Percentiles rank a stretch among this genome's conserved stretches.
Evolutionary conservation across 2,113 vertebrate species (phyloP).

Genomic region (Stigmatopora nigra): DNA sequence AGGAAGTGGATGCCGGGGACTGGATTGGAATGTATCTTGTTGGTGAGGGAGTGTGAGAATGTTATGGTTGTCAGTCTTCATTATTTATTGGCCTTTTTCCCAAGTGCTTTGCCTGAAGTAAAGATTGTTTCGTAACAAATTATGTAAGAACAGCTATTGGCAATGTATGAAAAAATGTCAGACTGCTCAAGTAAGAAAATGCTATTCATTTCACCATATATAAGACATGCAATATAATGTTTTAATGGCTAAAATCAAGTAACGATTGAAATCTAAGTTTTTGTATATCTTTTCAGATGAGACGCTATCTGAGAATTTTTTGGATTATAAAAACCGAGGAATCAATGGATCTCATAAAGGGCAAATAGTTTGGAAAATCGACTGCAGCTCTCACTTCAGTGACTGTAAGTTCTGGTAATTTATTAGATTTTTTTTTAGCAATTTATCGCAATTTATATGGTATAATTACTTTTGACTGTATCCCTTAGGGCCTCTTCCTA

Average conservation of each 20-base stretch:
- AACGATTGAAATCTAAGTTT: not conserved
- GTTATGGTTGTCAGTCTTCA: not conserved
- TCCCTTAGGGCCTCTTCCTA: too few relatives aligned
- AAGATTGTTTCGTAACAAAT: not conserved
- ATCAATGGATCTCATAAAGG: conserved; percentile 92
- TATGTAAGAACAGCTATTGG: conserved; percentile 1
- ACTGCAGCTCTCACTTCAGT: conserved; percentile 82
- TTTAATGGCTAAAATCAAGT: not conserved
- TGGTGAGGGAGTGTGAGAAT: conserved; percentile 76
- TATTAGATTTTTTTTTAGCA: not conserved
- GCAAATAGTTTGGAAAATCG: conserved; percentile 96
- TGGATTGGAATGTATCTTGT: conserved; percentile 98
- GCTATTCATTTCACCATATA: not conserved
- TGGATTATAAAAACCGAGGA: conserved; percentile 97
- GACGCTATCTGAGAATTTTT: conserved; percentile 88
- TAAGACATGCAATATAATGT: not conserved
- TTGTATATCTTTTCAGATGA: conserved; percentile 73
- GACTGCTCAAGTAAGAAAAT: not conserved
- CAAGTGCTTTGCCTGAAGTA: not conserved
- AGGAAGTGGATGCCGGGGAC: conserved; percentile 94
- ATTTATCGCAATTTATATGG: not conserved
- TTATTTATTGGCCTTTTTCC: not conserved
- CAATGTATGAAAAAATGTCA: not conserved
- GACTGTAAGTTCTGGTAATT: conserved; percentile 75
- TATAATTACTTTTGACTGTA: too few relatives aligned